phyloP scores from a whole-genome alignment of 2,113 vertebrate genomes.

The Rhizomys pruinosus region DNA sequence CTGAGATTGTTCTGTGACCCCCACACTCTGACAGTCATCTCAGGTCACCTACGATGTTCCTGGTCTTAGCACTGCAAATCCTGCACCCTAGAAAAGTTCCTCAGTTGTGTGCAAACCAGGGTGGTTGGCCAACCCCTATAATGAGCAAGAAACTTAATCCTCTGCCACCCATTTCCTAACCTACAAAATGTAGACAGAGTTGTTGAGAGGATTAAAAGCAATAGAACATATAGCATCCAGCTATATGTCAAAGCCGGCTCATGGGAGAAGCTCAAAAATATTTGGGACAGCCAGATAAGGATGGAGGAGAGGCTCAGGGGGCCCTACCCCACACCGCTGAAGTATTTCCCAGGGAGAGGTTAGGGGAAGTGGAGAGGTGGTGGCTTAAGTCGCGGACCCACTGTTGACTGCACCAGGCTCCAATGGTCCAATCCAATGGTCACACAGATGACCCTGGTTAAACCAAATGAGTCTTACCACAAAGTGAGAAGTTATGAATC shows the following conservation, averaged over 20 bases:
- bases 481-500: neutral
- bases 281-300: neutral
- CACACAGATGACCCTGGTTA: neutral
- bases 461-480: neutral
- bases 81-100: neutral
- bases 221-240: neutral
- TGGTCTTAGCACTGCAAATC: neutral
- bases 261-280: neutral
- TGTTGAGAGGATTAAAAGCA: conserved; percentile 25
- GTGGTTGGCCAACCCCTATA: neutral
- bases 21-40: neutral
- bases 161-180: neutral
- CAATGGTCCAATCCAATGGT: neutral
- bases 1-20: neutral
- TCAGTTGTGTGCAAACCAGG: neutral
- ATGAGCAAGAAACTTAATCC: neutral
- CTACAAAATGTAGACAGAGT: neutral
- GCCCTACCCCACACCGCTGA: too few species aligned
- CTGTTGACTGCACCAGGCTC: neutral
- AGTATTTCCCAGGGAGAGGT: neutral
- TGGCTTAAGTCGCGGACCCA: too few species aligned
- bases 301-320: neutral
- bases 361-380: neutral
- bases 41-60: neutral
- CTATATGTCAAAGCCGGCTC: neutral